Evolutionary conservation across 2,797 vertebrate species (phyloP).

Genomic region (Pagetopsis macropterus): DNA sequence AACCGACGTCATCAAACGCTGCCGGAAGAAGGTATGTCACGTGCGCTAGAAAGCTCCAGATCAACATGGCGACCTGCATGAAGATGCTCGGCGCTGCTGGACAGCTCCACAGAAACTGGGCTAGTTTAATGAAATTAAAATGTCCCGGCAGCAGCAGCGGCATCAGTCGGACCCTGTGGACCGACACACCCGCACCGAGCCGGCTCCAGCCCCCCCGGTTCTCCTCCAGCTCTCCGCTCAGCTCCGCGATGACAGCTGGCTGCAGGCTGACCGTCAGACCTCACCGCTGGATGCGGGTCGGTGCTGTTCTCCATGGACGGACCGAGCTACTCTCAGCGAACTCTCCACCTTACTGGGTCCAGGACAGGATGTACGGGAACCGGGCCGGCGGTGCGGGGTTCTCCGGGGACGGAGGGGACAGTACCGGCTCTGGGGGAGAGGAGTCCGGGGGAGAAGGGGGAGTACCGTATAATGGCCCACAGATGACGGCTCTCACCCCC

Average conservation of each 20-base stretch:
- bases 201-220: conserved; percentile 21
- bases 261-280: conserved; percentile 21
- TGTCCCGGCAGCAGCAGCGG: conserved; percentile 12
- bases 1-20: conserved; percentile 49
- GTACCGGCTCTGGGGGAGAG: conserved; percentile 78
- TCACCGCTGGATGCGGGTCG: conserved; percentile 64
- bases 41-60: conserved; percentile 69
- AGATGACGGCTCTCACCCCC: conserved; percentile 92
- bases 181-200: background rate
- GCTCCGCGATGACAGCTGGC: conserved; percentile 40
- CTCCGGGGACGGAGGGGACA: conserved; percentile 80
- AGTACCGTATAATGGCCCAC: conserved; percentile 74
- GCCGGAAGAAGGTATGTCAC: conserved; percentile 53
- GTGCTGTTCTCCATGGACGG: conserved; percentile 10
- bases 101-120: conserved; percentile 49
- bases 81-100: conserved; percentile 72
- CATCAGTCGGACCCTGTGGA: background rate
- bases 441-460: conserved; percentile 79
- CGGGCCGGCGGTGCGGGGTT: conserved; percentile 70
- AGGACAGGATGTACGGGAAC: conserved; percentile 74
- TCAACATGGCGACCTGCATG: conserved; percentile 84
- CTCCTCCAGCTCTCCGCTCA: background rate
- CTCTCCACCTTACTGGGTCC: conserved; percentile 17
- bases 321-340: background rate
- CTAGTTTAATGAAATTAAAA: conserved; percentile 12